These are phyloP conservation scores for Mirounga angustirostris DNA, from an alignment of 2,113 vertebrate species.

Conservation along the genomic window DNA sequence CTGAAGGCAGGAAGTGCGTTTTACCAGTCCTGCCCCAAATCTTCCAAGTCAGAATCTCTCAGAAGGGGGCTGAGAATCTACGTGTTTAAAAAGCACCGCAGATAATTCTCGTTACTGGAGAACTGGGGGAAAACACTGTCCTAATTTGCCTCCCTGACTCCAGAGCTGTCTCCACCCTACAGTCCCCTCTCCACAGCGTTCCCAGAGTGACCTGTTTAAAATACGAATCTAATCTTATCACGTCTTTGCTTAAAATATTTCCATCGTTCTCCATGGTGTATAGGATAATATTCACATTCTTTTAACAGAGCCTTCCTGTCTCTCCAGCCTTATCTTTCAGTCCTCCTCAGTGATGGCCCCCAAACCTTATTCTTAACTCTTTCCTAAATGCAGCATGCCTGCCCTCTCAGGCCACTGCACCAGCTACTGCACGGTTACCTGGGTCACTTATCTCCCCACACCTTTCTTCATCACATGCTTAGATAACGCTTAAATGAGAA, in stretches of 20 bases:
- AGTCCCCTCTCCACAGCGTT: background rate
- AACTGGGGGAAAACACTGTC: conserved; percentile 7
- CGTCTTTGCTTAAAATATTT: conserved; percentile 16
- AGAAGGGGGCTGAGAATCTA: background rate
- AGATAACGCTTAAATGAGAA: background rate
- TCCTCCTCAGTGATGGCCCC: background rate
- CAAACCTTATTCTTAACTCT: background rate
- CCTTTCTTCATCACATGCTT: background rate
- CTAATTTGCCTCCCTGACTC: background rate
- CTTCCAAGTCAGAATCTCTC: background rate
- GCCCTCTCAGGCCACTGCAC: background rate
- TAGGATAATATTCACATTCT: conserved; percentile 31
- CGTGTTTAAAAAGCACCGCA: background rate
- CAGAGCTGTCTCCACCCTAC: background rate
- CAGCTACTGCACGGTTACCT: background rate
- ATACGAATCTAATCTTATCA: conserved; percentile 16
- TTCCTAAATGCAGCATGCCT: background rate
- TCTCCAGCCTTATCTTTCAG: background rate
- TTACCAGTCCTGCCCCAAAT: background rate
- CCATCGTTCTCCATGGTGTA: background rate
- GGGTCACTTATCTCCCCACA: background rate
- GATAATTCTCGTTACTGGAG: background rate
- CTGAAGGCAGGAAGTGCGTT: background rate
- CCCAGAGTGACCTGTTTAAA: conserved; percentile 20
- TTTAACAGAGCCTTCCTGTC: conserved; percentile 36